Percentiles rank a stretch among this genome's conserved stretches.
These are phyloP conservation scores for Adrianichthys oophorus DNA, from an alignment of 2,797 vertebrate genomes.

Conservation along the genomic window DNA sequence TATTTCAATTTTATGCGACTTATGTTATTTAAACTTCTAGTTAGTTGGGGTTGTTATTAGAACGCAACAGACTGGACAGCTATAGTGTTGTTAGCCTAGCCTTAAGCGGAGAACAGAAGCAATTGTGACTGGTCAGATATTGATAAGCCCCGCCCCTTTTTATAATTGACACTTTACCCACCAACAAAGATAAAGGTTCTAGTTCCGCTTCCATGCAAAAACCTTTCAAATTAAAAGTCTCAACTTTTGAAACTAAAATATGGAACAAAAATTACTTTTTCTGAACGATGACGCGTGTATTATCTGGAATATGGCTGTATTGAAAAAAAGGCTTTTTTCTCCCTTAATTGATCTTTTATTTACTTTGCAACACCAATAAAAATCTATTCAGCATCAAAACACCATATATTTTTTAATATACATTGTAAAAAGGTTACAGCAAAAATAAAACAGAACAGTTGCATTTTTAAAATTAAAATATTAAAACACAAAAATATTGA, in stretches of 20 bases:
- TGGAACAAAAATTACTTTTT: not conserved
- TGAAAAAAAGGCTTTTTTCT: not conserved
- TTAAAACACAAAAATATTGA: constrained; percentile 78
- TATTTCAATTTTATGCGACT: too few relatives aligned
- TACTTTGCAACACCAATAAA: constrained; percentile 71
- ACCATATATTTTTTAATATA: constrained; percentile 57
- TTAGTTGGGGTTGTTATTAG: not conserved
- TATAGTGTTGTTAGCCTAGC: constrained; percentile 29
- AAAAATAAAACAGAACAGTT: constrained; percentile 36
- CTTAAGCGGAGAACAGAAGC: not conserved
- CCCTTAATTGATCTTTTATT: constrained; percentile 50
- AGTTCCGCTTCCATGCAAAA: too few relatives aligned
- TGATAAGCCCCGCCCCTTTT: not conserved
- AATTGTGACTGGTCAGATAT: constrained; percentile 27
- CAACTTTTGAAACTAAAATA: not conserved
- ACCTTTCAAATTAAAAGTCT: not conserved
- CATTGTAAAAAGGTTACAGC: constrained; percentile 72
- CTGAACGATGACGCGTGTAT: not conserved
- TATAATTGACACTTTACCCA: constrained; percentile 11
- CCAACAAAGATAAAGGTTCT: not conserved
- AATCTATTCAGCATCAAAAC: constrained; percentile 82
- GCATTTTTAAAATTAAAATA: constrained; percentile 49
- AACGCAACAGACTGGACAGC: too few relatives aligned
- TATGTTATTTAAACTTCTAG: not conserved
- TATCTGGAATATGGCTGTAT: not conserved